A percentile compares a stretch with the other conserved stretches of the same genome.
Evolutionary conservation across 2,888 invertebrate species (phyloP).

Genomic region (Brachyptera risi): DNA sequence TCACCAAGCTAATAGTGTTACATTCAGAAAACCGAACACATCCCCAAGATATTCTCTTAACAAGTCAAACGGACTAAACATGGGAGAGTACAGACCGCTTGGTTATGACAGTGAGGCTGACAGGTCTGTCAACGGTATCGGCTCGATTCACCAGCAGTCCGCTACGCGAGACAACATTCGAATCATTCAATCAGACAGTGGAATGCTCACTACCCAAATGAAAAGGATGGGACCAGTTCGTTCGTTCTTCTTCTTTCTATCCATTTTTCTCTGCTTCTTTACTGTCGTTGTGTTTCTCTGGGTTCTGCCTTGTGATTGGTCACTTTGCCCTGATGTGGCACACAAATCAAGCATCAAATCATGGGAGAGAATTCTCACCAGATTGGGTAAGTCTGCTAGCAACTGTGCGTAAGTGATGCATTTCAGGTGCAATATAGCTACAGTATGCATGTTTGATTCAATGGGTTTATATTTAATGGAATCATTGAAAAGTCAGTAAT

Average conservation of each 20-base stretch:
- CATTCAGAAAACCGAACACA: constrained; percentile 25
- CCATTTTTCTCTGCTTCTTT: constrained; percentile 65
- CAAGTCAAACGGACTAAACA: constrained; percentile 30
- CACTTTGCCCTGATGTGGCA: constrained; percentile 55
- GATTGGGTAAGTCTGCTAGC: constrained; percentile 40
- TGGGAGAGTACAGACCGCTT: constrained; percentile 34
- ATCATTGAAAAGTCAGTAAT: too few species aligned
- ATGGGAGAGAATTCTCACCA: constrained; percentile 45
- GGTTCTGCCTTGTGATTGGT: constrained; percentile 69
- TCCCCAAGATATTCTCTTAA: constrained; percentile 22
- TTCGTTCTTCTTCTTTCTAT: constrained; percentile 63
- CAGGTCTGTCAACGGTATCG: constrained; percentile 28
- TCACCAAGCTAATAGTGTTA: constrained; percentile 24
- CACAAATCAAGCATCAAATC: constrained; percentile 30
- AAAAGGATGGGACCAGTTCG: constrained; percentile 63
- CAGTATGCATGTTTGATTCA: too few species aligned
- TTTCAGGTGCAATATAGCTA: too few species aligned
- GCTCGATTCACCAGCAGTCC: constrained; percentile 22
- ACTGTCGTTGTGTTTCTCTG: constrained; percentile 70
- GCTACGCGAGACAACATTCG: constrained; percentile 27
- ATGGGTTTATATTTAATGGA: too few species aligned
- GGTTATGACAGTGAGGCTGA: constrained; percentile 30
- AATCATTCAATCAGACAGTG: constrained; percentile 28
- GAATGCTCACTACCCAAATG: constrained; percentile 9
- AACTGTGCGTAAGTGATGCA: background rate